phyloP scores from a whole-genome alignment of 2,113 vertebrate genomes.

The Sterrhoptilus dennistouni region DNA sequence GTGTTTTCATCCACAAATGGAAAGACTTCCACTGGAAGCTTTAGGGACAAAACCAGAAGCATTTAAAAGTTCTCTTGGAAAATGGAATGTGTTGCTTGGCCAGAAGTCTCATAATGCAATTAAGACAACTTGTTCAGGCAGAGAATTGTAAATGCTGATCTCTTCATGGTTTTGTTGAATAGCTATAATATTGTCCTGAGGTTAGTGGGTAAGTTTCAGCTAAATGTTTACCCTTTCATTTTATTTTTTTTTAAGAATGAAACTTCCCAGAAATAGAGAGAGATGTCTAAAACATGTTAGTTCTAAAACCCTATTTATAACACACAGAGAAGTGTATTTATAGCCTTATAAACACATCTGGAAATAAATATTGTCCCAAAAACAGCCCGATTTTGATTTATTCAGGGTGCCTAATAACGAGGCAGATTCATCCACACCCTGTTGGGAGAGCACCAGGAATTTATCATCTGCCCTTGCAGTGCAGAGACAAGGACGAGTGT shows the following conservation, averaged over 20 bases:
- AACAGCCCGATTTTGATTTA: neutral
- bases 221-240: neutral
- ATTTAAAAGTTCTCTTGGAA: neutral
- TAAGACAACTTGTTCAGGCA: neutral
- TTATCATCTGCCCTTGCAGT: neutral
- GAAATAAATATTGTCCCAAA: neutral
- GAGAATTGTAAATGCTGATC: neutral
- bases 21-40: neutral
- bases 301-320: neutral
- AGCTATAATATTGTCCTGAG: neutral
- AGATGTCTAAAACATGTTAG: neutral
- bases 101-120: neutral
- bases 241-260: neutral
- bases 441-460: neutral
- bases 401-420: neutral
- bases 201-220: neutral
- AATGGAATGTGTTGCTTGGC: neutral
- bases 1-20: neutral
- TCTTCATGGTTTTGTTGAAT: neutral
- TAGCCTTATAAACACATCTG: neutral
- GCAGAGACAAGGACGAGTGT: neutral
- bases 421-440: neutral
- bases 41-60: neutral
- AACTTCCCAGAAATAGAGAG: neutral
- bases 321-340: neutral